Base-by-base conservation (phyloP, 2,113 vertebrate species). In the Phylloscopus whistleri region DNA sequence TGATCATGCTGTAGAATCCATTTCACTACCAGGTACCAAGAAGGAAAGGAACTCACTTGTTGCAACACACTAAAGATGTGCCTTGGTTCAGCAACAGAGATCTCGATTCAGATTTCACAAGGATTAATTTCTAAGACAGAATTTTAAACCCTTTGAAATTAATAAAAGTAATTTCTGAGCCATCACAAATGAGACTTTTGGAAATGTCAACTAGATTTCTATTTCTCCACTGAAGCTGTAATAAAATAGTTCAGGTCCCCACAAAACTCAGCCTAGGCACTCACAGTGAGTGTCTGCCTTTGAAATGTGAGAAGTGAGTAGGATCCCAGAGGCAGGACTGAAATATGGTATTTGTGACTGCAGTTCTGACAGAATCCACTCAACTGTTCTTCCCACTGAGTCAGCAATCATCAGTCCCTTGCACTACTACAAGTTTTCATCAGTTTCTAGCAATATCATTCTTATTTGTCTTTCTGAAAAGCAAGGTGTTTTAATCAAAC, bases 81-180 rank as follows among this genome's bases (percentile, higher is more conserved):
- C 44, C 7, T 16, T 48, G 26, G 21, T 74, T 92, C 68, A 59
- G n/a, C 46, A 74, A 53, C 13, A 37, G 23, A 81, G 9, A 68
- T 12, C 7, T 78, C 1, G 0, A 68, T 70, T 89, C 39, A 78
- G 22, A 90, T 87, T 81, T 78, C 53, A 68, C 35, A 91, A 31
- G 13, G 23, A 37, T 7, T 52, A 27, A 72, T 76, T 89, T 92
- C 53, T 82, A 77, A 90, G 13, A 84, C 19, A 44, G 24, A 93
- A 76, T 13, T 72, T 56, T 68, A 82, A 84, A 52, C 9, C 7
- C 2, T 21, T 13, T 26, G 4, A 82, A 83, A 73, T 64, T 63
- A 87, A 60, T n/a, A 22, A 37, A 76, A 86, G 27, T 26, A 67
- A 75, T 86, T 93, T 84, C 55, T 90, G 44, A 88, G 39, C 12